Conservation (phyloP, 2,888 invertebrate genomes). For the Alloplasta piceator region DNA sequence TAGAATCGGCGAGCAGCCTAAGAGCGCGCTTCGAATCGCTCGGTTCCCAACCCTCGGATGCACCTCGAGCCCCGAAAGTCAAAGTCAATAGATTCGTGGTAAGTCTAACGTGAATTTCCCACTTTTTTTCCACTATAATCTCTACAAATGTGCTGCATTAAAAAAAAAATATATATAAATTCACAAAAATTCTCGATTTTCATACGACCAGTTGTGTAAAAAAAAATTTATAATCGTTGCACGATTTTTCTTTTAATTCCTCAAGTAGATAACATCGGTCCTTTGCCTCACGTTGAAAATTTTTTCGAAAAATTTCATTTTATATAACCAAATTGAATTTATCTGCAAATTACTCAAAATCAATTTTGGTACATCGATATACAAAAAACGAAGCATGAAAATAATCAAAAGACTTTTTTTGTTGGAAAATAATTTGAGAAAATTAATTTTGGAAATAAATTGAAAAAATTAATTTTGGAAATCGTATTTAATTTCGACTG, state of each 20-base stretch:
- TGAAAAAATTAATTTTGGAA: background rate
- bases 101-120: conserved; percentile 83
- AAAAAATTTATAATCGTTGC: conserved; percentile 34
- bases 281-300: conserved; percentile 26
- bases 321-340: background rate
- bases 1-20: conserved; percentile 94
- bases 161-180: conserved; percentile 11
- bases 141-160: background rate
- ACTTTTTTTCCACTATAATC: conserved; percentile 14
- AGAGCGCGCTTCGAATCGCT: conserved; percentile 95
- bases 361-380: background rate
- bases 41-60: conserved; percentile 85
- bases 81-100: conserved; percentile 97
- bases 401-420: no score
- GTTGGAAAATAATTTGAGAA: no score
- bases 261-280: conserved; percentile 34
- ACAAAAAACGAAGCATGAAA: no score
- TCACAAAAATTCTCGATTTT: conserved; percentile 39
- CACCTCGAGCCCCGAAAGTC: conserved; percentile 84
- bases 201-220: background rate
- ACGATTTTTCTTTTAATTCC: conserved; percentile 35
- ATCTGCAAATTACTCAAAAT: background rate
- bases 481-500: background rate
- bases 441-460: background rate
- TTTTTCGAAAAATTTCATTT: background rate